These are phyloP conservation scores for Paraescarpia echinospica DNA, from an alignment of 1,140 invertebrate genomes.

Conservation along the genomic window DNA sequence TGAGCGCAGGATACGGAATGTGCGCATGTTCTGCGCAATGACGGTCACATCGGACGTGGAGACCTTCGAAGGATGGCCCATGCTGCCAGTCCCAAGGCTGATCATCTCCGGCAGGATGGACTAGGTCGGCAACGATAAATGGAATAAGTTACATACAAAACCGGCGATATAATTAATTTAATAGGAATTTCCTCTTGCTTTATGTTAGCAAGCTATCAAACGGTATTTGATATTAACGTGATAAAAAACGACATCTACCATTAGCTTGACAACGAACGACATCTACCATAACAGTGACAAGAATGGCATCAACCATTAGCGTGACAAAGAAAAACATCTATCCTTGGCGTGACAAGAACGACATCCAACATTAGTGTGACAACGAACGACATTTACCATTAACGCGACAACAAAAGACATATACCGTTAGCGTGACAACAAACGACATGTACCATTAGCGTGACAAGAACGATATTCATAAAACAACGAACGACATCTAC, in stretches of 20 bases:
- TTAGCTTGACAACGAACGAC: background rate
- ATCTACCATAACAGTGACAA: background rate
- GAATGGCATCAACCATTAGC: background rate
- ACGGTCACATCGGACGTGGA: conserved; percentile 11
- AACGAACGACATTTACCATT: conserved; percentile 29
- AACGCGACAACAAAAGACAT: background rate
- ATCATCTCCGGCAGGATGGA: background rate
- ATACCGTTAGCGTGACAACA: background rate
- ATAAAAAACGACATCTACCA: background rate
- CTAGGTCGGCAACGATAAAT: background rate
- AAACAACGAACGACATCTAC: background rate
- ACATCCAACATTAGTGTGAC: background rate
- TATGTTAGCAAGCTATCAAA: no score
- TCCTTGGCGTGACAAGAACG: background rate
- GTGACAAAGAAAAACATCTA: background rate
- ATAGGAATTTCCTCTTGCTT: background rate
- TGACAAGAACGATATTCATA: no score
- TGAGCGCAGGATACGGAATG: conserved; percentile 39
- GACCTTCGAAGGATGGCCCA: background rate
- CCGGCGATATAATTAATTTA: no score
- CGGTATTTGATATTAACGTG: no score
- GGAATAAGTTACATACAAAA: background rate
- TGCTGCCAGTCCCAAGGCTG: background rate
- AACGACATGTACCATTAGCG: background rate
- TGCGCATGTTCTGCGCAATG: conserved; percentile 38